Evolutionary conservation across 2,113 vertebrate genomes (phyloP).

Genomic region (Cyprinodon variegatus): DNA sequence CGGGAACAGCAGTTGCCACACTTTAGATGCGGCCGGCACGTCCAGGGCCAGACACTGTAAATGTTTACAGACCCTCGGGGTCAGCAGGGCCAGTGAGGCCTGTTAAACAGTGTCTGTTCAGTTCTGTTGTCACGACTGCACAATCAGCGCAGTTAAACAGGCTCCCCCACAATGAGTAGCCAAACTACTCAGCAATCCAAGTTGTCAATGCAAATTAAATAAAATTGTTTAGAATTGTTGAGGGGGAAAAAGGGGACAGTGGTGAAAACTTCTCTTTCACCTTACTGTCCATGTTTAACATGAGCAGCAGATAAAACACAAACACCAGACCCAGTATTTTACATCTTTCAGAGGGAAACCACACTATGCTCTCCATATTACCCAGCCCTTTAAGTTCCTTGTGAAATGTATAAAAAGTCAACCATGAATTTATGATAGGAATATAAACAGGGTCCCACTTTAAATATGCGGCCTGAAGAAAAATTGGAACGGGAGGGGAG

Average conservation of each 20-base stretch:
- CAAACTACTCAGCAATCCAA: constrained; percentile 66
- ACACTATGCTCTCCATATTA: neutral
- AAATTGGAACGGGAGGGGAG: neutral
- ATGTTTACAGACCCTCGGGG: constrained; percentile 81
- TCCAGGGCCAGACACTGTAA: constrained; percentile 77
- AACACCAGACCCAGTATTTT: constrained; percentile 30
- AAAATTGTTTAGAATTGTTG: constrained; percentile 67
- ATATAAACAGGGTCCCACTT: neutral
- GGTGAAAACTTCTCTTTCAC: constrained; percentile 55
- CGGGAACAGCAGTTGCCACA: constrained; percentile 72
- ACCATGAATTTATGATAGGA: neutral
- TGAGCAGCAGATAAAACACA: constrained; percentile 41
- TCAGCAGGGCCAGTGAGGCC: constrained; percentile 74
- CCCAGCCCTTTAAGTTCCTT: neutral
- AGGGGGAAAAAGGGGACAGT: constrained; percentile 42
- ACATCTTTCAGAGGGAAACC: neutral
- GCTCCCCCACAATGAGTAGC: constrained; percentile 66
- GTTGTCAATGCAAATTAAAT: constrained; percentile 64
- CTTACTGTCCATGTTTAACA: constrained; percentile 48
- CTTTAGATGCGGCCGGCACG: constrained; percentile 70
- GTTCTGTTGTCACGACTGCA: constrained; percentile 76
- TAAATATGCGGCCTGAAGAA: too few relatives aligned
- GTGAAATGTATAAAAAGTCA: neutral
- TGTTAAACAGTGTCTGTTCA: constrained; percentile 75
- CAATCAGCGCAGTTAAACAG: constrained; percentile 77